Percentiles rank a stretch among this genome's conserved stretches.
Evolutionary conservation across 92 coral and sea anemone species (phyloP).

Genomic region (Parazoanthus atlanticus): DNA sequence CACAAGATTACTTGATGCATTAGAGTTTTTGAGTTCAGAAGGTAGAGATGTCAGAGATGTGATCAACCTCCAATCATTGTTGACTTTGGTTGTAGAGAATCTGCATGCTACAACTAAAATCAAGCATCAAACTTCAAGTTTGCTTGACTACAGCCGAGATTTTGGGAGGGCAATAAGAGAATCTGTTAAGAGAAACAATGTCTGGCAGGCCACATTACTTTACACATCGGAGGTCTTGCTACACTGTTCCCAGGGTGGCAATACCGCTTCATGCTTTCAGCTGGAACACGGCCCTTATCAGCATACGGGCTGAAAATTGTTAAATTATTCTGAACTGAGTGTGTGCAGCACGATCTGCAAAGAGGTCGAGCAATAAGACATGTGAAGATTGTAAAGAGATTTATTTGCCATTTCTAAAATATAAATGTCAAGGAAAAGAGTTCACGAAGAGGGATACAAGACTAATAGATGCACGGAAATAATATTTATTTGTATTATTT

Average conservation of each 20-base stretch:
- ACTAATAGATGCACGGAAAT: too few relatives aligned
- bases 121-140: conserved; percentile 6
- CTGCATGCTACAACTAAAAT: conserved; percentile 39
- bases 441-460: too few relatives aligned
- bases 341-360: conserved; percentile 10
- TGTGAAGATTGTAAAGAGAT: too few relatives aligned
- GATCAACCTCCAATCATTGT: conserved; percentile 40
- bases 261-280: conserved; percentile 13
- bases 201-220: conserved; percentile 43
- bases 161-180: conserved; percentile 35
- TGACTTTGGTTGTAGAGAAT: conserved; percentile 42
- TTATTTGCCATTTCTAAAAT: too few relatives aligned
- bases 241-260: conserved; percentile 35
- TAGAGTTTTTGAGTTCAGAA: conserved; percentile 22
- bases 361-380: conserved; percentile 26
- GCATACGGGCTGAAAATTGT: conserved; percentile 17
- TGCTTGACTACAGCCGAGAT: conserved; percentile 15
- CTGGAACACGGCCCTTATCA: conserved; percentile 38
- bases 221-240: conserved; percentile 43
- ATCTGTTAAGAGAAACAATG: conserved; percentile 32
- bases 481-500: too few relatives aligned
- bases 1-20: conserved; percentile 33
- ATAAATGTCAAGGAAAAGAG: too few relatives aligned
- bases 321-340: too few relatives aligned
- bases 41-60: conserved; percentile 15